These are phyloP conservation scores for Otolemur garnettii DNA, from an alignment of 2,113 vertebrate species.

Conservation along the genomic window DNA sequence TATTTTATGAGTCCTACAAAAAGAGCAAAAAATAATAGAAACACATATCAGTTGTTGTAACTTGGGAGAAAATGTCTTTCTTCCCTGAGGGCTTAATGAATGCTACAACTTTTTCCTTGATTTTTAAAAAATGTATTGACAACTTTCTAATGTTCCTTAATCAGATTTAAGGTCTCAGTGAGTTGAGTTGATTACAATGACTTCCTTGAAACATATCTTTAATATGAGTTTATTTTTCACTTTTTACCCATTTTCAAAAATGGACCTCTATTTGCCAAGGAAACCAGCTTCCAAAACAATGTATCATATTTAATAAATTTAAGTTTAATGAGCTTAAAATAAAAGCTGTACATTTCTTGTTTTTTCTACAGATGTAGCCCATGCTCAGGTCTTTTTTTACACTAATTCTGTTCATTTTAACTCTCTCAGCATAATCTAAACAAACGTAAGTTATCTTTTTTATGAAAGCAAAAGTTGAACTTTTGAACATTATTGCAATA, in stretches of 20 bases:
- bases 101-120: not conserved
- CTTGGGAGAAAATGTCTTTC: conserved; percentile 28
- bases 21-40: conserved; percentile 65
- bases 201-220: not conserved
- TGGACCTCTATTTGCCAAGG: not conserved
- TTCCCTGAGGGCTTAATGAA: conserved; percentile 51
- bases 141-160: conserved; percentile 62
- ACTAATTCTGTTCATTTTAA: not conserved
- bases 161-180: conserved; percentile 64
- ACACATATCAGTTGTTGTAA: conserved; percentile 55
- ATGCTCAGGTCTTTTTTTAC: not conserved
- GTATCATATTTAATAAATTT: not conserved
- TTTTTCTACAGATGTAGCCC: not conserved
- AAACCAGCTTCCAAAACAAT: not conserved
- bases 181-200: not conserved
- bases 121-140: conserved; percentile 59
- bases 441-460: not conserved
- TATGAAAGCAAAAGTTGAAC: not conserved
- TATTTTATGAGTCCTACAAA: not conserved
- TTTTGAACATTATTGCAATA: not conserved
- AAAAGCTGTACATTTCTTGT: not conserved
- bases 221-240: not conserved
- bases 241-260: not conserved
- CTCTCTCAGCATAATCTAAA: not conserved
- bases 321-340: not conserved